phyloP scores from a whole-genome alignment of 2,888 invertebrate species.

The Campoletis raptor region DNA sequence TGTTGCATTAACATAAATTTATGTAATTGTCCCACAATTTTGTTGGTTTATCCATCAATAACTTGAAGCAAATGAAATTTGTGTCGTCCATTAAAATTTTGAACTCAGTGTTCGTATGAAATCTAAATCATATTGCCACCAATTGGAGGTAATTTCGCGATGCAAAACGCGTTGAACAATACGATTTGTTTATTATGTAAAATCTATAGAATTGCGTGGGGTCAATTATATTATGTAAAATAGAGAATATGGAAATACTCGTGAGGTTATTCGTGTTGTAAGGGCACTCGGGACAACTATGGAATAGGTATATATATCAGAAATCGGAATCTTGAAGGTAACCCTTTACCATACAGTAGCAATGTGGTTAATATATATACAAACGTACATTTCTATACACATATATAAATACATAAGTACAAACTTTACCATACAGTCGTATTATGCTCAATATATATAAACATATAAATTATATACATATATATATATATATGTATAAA shows the following conservation, averaged over 20 bases:
- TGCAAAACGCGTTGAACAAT: conserved; percentile 67
- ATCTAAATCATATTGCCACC: not conserved
- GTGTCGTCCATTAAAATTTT: too few relatives aligned
- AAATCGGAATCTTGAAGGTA: conserved; percentile 60
- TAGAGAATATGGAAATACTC: conserved; percentile 79
- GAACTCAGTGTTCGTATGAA: not conserved
- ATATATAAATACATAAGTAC: conserved; percentile 11
- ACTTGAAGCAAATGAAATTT: too few relatives aligned
- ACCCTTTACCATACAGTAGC: conserved; percentile 57
- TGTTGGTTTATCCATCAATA: too few relatives aligned
- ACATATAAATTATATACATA: not conserved
- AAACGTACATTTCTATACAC: not conserved
- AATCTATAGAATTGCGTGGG: conserved; percentile 84
- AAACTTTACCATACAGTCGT: conserved; percentile 37
- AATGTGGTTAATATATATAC: conserved; percentile 53
- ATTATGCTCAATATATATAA: conserved; percentile 46
- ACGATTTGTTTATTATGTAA: conserved; percentile 82
- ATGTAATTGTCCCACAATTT: too few relatives aligned
- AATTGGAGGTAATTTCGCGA: conserved; percentile 7
- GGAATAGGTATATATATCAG: conserved; percentile 48
- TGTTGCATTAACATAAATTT: too few relatives aligned
- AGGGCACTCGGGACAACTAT: conserved; percentile 35
- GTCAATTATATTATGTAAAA: conserved; percentile 85
- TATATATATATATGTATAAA: not conserved
- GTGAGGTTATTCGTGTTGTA: conserved; percentile 62